Evolutionary conservation across 2,113 vertebrate species (phyloP), one percentile per base, ranked within the genome.

Genomic region (Onychostoma macrolepis): DNA sequence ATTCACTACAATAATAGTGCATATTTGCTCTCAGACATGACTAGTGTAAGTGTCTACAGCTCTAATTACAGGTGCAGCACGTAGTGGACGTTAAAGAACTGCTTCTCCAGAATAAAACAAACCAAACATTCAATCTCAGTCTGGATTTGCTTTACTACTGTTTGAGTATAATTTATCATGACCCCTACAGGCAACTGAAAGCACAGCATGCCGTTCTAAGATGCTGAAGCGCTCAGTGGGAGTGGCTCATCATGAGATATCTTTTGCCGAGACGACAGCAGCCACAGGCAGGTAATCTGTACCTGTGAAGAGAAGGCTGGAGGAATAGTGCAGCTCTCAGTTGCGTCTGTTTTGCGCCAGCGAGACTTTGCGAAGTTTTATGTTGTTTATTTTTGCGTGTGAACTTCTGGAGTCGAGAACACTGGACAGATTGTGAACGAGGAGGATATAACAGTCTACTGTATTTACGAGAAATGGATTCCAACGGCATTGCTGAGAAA

Each of bases 401-500:
- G 4, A 36, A 61, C 33, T 61, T 7, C 28, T 43, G 53, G 26
- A 74, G 36, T 80, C 33, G 1, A 41, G 1, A 41, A 41, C 88
- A 26, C n/a, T 26, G 17, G 38, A 9, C 86, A 92, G 78, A 83
- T 61, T 4, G 50, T 13, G 30, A 30, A 41, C 45, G 28, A 86
- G 83, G 61, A 15, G 81, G 50, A 26, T 63, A 30, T 3, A 45
- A 84, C 65, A 80, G 45, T 6, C 79, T 2, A 13, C 7, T 17
- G 26, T 26, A 2, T 21, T 19, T 9, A 24, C n/a, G 80, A 2
- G 87, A 15, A 21, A 95, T 95, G 95, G 93, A 92, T 63, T 92
- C 91, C 0, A 94, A 94, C 72, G 91, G 94, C 56, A 75, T 90
- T 24, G 86, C 90, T 5, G 86, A 10, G 11, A 92, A 87, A 87